These are phyloP conservation scores for Aromia moschata DNA, from an alignment of 2,888 invertebrate species.

Conservation along the genomic window DNA sequence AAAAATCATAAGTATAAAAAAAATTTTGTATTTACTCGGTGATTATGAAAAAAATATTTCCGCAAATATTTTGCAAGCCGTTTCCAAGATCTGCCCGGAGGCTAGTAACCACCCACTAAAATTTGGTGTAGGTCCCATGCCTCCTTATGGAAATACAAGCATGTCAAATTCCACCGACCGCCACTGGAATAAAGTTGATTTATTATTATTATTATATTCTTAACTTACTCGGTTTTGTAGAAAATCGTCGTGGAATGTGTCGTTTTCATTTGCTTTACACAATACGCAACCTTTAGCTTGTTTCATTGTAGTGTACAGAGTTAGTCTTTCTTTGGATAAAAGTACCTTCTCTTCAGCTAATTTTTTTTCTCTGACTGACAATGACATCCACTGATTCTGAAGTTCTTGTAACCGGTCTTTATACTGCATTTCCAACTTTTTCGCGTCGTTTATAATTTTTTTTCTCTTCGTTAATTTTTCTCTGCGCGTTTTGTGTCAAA, in stretches of 20 bases:
- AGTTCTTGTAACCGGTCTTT: slow-evolving; percentile 68
- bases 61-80: no score
- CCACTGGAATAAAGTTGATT: no score
- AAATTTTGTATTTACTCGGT: no score
- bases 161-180: no score
- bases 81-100: no score
- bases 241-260: slow-evolving; percentile 13
- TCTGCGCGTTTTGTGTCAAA: slow-evolving; percentile 61
- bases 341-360: slow-evolving; percentile 70
- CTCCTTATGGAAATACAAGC: no score
- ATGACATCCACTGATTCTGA: slow-evolving; percentile 67
- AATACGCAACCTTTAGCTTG: slow-evolving; percentile 59
- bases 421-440: slow-evolving; percentile 63
- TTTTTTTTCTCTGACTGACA: slow-evolving; percentile 69
- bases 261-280: slow-evolving; percentile 48
- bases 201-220: no score
- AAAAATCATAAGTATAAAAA: no score
- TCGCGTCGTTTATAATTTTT: slow-evolving; percentile 61
- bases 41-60: no score
- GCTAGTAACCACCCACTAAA: no score
- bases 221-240: slow-evolving; percentile 26
- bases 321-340: slow-evolving; percentile 68
- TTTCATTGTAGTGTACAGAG: slow-evolving; percentile 66
- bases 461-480: slow-evolving; percentile 67
- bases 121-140: no score